phyloP scores from a whole-genome alignment of 1,140 invertebrate species.

The Philotrypesis tridentata region DNA sequence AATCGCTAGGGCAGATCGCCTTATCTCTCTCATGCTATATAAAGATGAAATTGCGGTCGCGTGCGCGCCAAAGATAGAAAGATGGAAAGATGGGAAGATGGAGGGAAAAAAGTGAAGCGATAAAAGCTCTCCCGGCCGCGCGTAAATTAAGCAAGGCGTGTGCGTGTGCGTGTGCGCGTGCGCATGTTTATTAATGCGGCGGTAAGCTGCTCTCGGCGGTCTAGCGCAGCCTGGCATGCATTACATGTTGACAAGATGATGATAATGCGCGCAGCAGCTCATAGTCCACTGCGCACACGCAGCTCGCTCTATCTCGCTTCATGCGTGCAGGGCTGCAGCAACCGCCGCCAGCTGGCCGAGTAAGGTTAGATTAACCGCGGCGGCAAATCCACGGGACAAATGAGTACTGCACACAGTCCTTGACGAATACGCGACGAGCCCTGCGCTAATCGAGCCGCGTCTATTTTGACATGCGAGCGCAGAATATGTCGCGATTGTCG shows the following conservation, averaged over 20 bases:
- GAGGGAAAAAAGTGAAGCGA: neutral
- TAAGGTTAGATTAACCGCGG: neutral
- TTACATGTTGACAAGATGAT: conserved; percentile 19
- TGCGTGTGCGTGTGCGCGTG: neutral
- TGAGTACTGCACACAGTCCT: neutral
- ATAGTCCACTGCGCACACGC: neutral
- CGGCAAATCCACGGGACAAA: neutral
- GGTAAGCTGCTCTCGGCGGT: too few species aligned
- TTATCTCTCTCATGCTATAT: too few species aligned
- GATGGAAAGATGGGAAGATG: too few species aligned
- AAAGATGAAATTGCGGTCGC: too few species aligned
- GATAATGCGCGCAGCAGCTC: neutral
- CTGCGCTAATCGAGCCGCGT: neutral
- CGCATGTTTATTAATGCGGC: neutral
- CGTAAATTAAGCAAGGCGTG: too few species aligned
- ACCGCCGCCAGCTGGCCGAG: too few species aligned
- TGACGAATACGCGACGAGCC: neutral
- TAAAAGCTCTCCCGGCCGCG: neutral
- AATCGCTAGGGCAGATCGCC: too few species aligned
- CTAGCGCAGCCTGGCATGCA: neutral
- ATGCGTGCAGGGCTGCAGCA: neutral
- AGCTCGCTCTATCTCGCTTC: too few species aligned
- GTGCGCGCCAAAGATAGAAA: neutral
- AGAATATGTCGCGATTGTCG: neutral
- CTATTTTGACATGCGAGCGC: neutral